Base-by-base conservation (phyloP, 2,113 vertebrate species). In the Nycticryphes semicollaris region DNA sequence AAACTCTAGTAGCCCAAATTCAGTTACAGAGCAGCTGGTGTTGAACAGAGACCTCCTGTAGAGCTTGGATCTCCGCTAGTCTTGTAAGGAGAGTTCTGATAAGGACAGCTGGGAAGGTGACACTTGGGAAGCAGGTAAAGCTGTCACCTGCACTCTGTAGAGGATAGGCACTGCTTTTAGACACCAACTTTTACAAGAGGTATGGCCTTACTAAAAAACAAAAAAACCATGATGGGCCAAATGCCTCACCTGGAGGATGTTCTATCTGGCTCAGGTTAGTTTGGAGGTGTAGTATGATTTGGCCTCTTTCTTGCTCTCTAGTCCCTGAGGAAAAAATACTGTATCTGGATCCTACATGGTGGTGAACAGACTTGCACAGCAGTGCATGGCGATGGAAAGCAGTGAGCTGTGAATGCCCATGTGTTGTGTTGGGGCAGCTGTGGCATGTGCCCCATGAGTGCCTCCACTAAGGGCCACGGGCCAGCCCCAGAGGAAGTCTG, bases 221-320 rank as follows among this genome's bases (percentile, higher is more conserved):
- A 21, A 37, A 28, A 24, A 14, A 1, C 0, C 3, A 10, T 1
- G 0, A 67, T 8, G 8, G 12, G 17, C 10, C 30, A 37, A 50
- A 45, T 45, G 41, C 10, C 31, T 70, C 21, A 19, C 9, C 12
- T 54, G 53, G 19, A 77, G 14, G 25, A 33, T 45, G 48, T 19
- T 59, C 43, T 53, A 15, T 19, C 15, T 59, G 43, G 17, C 27
- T 87, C 2, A 1, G n/a, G 20, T 68, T 72, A 39, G 8, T 25
- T 31, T 62, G 14, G n/a, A 64, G 41, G 21, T 51, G 12, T 20
- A 21, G 12, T 10, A 31, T 77, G 51, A 8, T 8, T 24, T 75
- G 18, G 48, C 13, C 51, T 57, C 60, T 7, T 50, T 67, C 53
- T 57, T 41, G 24, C 8, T 79, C 48, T 67, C 15, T 24, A 54